Base-by-base conservation (phyloP, 2,888 invertebrate species). In the Augiades crinisus region DNA sequence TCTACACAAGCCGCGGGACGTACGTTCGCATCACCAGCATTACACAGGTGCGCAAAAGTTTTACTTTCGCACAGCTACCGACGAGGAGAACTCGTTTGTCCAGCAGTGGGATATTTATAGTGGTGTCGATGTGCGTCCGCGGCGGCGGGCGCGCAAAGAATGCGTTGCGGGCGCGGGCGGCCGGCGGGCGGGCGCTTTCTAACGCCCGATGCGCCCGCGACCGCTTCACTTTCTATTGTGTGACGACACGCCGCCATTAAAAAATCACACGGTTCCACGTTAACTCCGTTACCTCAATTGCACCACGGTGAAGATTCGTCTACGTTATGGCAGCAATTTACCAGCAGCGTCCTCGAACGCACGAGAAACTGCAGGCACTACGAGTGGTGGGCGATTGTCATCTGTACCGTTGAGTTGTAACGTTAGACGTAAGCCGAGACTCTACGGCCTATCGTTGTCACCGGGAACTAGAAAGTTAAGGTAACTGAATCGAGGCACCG, bases 161-260 rank as follows among this genome's bases (percentile, higher is more conserved):
- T 85, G 81, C 75, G 77, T 72, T 67, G 68, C 72, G 68, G 66
- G 66, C 65, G 69, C 64, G 72, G 74, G 73, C 66, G 67, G 66
- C 65, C 69, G 75, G 69, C 64, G 71, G 74, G 73, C 72, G 72
- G 70, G 62, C 70, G 68, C 88, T 87, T 87, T 87, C 88, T 87
- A 87, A 71, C 83, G 78, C 68, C 66, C 70, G 78, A 74, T 81
- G 79, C 81, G 81, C 79, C 78, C 77, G 76, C 62, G 72, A 59
- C 67, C 73, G 76, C 86, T 85, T 87, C 87, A 87, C 87, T 88
- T 88, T 88, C 87, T 87, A 88, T 79, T 80, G 79, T 81, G 65
- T 69, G 71, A 59, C 53, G 53, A 57, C 53, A 52, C 50, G 56
- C 47, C 47, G 44, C 55, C 56, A 50, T 54, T 58, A 53, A 56